Evolutionary conservation across 2,797 vertebrate species (phyloP).

Genomic region (Pseudocheirus occidentalis): DNA sequence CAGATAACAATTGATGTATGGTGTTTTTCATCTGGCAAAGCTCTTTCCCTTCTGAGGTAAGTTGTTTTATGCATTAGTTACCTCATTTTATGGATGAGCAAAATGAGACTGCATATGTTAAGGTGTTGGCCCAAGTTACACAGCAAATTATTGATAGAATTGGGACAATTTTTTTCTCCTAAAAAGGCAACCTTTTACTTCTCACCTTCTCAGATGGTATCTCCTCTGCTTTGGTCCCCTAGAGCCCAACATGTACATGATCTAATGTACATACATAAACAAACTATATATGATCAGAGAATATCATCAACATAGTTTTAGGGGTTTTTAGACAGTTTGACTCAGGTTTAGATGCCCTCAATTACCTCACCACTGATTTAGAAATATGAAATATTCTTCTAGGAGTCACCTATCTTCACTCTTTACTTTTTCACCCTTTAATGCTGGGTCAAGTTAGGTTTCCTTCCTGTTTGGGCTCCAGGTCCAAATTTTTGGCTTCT

Average conservation of each 20-base stretch:
- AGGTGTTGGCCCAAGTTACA: neutral
- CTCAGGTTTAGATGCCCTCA: neutral
- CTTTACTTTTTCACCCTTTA: neutral
- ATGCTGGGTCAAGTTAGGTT: neutral
- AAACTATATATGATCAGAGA: neutral
- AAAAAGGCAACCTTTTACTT: neutral
- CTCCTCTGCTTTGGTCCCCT: neutral
- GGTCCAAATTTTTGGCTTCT: neutral
- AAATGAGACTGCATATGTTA: neutral
- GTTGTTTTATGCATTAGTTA: neutral
- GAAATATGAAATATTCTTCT: neutral
- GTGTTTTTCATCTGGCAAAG: neutral
- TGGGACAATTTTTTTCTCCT: neutral
- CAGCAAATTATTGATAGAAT: neutral
- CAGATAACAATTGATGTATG: neutral
- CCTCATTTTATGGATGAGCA: neutral
- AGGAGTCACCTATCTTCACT: neutral
- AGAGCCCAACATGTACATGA: neutral
- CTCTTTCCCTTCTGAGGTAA: neutral
- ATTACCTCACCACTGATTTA: neutral
- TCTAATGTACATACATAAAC: too few relatives aligned
- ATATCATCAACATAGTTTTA: neutral
- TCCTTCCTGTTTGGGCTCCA: neutral
- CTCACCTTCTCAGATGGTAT: neutral
- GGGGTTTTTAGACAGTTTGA: neutral